Base-by-base conservation (phyloP, 2,888 invertebrate species). In the Euzophera pinguis region DNA sequence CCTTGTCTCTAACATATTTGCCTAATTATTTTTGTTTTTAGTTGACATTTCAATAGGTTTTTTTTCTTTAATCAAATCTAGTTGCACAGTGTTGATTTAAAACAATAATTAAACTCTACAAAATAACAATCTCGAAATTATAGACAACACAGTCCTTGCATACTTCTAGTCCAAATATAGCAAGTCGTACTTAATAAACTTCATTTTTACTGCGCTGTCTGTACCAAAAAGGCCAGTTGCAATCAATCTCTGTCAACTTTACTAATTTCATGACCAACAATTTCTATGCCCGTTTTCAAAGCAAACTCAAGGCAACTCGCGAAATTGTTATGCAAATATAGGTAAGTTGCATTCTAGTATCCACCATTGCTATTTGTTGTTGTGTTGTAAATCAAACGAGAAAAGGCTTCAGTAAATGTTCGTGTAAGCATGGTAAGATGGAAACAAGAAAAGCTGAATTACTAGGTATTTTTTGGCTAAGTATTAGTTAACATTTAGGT, bases 271-370 rank as follows among this genome's bases (percentile, higher is more conserved):
- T 13, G 4, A 35, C 10, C 39, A 42, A 41, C 10, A 32, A 22
- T 59, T 57, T 57, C 48, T 60, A 57, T 60, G 61, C 62, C 61
- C 59, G 56, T 45, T 45, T 43, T 64, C 61, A 53, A 55, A 58
- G 62, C 61, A 60, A 61, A 58, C 63, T 73, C 78, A 80, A 81
- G 82, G 80, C 67, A 57, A 75, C 62, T 71, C 69, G 78, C 73
- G 64, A 80, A 83, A 83, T 79, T 80, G 71, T 81, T 83, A 82
- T 84, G 83, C 76, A 81, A 83, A 85, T 32, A 73, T 55, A 50
- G 56, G 55, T 65, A 50, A 57, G 55, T 65, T 74, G 73, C 72
- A 71, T 67, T 63, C 69, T 71, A 63, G 64, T 62, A 62, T 61
- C 64, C 65, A 62, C 61, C 65, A 64, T 64, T 57, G 57, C 50